These are phyloP conservation scores for Thamnophis elegans DNA, from an alignment of 2,797 vertebrate genomes.

Conservation along the genomic window DNA sequence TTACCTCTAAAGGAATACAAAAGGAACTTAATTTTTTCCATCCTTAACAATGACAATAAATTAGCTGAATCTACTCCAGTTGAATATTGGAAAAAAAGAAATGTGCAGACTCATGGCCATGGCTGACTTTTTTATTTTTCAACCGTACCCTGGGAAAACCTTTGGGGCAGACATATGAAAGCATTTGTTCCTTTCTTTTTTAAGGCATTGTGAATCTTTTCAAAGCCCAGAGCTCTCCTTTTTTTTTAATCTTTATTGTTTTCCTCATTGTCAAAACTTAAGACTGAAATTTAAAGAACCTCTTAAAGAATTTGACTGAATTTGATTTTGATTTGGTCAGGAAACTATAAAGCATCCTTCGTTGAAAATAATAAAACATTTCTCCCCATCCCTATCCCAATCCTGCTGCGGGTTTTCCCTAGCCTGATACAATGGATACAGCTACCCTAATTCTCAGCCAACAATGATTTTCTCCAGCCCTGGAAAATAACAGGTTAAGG, in stretches of 20 bases:
- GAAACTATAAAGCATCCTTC: not conserved
- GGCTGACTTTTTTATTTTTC: not conserved
- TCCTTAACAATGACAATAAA: not conserved
- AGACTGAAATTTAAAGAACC: not conserved
- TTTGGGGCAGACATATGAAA: not conserved
- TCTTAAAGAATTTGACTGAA: not conserved
- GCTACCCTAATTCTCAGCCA: not conserved
- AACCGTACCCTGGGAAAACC: not conserved
- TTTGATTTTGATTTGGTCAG: not conserved
- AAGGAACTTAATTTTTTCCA: not conserved
- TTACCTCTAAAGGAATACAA: not conserved
- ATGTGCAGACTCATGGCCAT: not conserved
- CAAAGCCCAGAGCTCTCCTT: not conserved
- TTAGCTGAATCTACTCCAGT: not conserved
- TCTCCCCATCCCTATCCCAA: not conserved
- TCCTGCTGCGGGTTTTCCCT: not conserved
- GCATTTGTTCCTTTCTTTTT: not conserved
- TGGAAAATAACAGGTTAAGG: not conserved
- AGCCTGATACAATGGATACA: not conserved
- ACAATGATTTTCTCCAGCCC: not conserved
- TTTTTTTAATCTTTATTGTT: too few relatives aligned
- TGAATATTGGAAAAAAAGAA: not conserved
- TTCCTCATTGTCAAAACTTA: not conserved
- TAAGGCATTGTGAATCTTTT: not conserved
- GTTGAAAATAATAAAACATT: not conserved